Evolutionary conservation across 2,797 vertebrate species (phyloP).

Genomic region (Lutjanus campechanus): DNA sequence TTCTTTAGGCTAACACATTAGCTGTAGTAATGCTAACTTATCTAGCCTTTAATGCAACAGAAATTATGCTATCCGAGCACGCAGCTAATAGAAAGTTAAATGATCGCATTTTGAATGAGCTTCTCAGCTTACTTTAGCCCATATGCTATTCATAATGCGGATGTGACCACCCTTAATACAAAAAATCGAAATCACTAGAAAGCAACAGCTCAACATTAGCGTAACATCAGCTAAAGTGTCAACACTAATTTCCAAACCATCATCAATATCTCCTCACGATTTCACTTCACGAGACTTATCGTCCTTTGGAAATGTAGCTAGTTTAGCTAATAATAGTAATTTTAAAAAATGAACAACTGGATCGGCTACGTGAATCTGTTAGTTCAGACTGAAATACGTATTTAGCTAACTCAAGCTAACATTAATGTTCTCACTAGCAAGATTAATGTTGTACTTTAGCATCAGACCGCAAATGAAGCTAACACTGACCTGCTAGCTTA

Average conservation of each 20-base stretch:
- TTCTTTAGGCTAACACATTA: conserved; percentile 60
- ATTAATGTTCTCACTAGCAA: conserved; percentile 46
- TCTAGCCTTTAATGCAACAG: conserved; percentile 27
- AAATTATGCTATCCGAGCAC: conserved; percentile 21
- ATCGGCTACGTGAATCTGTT: not conserved
- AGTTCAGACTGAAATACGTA: conserved; percentile 18
- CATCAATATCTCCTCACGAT: conserved; percentile 8
- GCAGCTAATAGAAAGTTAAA: conserved; percentile 24
- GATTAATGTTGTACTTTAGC: conserved; percentile 64
- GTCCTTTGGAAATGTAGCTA: not conserved
- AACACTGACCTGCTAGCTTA: conserved; percentile 60
- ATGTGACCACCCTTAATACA: conserved; percentile 2
- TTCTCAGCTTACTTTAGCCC: not conserved
- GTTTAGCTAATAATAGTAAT: not conserved
- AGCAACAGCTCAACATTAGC: conserved; percentile 59
- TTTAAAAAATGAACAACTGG: no score
- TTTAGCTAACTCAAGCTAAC: conserved; percentile 50
- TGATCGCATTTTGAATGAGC: not conserved
- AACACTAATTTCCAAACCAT: conserved; percentile 44
- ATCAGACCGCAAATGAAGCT: conserved; percentile 59
- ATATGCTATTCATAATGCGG: conserved; percentile 2
- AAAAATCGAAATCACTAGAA: conserved; percentile 14
- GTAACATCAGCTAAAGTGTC: conserved; percentile 54
- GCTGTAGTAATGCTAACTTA: conserved; percentile 22
- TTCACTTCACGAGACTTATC: conserved; percentile 1